These are phyloP conservation scores for Gadus macrocephalus DNA, from an alignment of 2,113 vertebrate species.

Conservation along the genomic window DNA sequence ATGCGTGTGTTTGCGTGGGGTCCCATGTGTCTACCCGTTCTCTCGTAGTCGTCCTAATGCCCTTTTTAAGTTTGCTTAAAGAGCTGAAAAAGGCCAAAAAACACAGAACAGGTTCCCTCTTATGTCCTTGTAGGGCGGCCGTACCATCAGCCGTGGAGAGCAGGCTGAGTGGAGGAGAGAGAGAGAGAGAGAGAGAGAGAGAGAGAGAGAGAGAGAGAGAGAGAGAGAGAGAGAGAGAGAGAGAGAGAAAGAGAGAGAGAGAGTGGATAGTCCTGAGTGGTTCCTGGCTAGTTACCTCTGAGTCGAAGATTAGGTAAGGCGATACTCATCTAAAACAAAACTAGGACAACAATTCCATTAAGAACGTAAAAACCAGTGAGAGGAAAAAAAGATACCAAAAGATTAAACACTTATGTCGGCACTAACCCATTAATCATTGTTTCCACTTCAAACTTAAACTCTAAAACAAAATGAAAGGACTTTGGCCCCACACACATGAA, in stretches of 20 bases:
- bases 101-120: background rate
- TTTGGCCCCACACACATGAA: background rate
- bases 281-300: conserved; percentile 11
- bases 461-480: background rate
- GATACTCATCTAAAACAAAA: background rate
- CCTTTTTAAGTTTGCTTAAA: conserved; percentile 17
- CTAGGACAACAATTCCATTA: background rate
- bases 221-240: conserved; percentile 7
- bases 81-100: background rate
- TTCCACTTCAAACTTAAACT: background rate
- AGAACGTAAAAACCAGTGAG: background rate
- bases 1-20: background rate
- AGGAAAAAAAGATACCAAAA: background rate
- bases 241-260: background rate
- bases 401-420: background rate
- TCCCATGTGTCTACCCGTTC: conserved; percentile 12
- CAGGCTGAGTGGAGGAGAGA: background rate
- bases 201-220: background rate
- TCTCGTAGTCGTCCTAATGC: background rate
- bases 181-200: conserved; percentile 5
- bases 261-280: conserved; percentile 33
- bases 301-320: background rate
- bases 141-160: conserved; percentile 1
- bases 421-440: background rate
- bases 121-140: background rate